Evolutionary conservation across 2,888 invertebrate species (phyloP).

Genomic region (Gortyna flavago): DNA sequence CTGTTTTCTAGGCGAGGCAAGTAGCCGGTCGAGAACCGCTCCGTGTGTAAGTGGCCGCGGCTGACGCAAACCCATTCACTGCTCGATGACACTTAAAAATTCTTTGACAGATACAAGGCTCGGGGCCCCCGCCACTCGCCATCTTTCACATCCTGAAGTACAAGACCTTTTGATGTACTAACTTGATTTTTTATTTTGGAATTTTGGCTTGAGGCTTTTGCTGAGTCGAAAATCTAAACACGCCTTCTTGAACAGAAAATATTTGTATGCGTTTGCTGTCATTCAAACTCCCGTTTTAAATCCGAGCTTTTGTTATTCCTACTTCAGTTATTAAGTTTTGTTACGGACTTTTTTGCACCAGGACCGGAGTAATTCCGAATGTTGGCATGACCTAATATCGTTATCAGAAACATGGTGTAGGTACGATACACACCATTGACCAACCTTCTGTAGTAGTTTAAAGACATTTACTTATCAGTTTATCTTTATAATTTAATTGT

Average conservation of each 20-base stretch:
- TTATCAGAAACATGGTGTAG: constrained; percentile 2
- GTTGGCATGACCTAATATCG: constrained; percentile 3
- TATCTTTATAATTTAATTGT: not conserved
- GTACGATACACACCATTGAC: not conserved
- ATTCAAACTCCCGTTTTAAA: not conserved
- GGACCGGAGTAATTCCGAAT: not conserved
- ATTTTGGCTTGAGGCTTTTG: constrained; percentile 15
- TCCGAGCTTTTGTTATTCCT: not conserved
- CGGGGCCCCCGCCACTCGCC: constrained; percentile 56
- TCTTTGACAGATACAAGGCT: constrained; percentile 84
- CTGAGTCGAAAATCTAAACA: not conserved
- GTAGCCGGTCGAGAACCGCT: constrained; percentile 76
- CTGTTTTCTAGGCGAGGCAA: constrained; percentile 66
- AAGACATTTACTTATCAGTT: not conserved
- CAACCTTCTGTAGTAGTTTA: not conserved
- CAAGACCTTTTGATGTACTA: constrained; percentile 66
- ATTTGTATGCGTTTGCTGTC: not conserved
- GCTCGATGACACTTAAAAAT: constrained; percentile 85
- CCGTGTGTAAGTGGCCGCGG: constrained; percentile 85
- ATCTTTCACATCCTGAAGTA: constrained; percentile 65
- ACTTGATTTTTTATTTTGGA: constrained; percentile 50
- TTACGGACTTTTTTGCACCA: not conserved
- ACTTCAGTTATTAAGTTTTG: not conserved
- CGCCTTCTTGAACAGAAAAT: not conserved
- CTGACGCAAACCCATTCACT: constrained; percentile 77